These are phyloP conservation scores for Malurus melanocephalus DNA, from an alignment of 2,113 vertebrate genomes.

Conservation along the genomic window DNA sequence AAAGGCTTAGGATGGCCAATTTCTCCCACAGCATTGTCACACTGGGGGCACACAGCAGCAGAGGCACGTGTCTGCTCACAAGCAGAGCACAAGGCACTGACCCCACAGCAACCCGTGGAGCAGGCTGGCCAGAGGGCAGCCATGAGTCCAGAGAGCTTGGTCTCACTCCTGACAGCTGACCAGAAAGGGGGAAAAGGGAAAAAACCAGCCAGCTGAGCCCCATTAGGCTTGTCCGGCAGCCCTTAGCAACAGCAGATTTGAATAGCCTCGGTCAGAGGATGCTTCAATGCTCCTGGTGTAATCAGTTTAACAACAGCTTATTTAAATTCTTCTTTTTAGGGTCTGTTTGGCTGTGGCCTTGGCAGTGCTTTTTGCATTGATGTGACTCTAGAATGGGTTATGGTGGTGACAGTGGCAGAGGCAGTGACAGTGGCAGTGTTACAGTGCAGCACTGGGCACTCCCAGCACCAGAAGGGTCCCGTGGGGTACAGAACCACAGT, in stretches of 20 bases:
- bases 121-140: rapidly evolving
- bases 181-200: background rate
- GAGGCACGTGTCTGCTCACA: rapidly evolving
- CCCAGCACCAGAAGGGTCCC: no score
- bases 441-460: rapidly evolving
- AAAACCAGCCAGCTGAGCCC: background rate
- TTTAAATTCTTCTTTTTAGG: background rate
- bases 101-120: rapidly evolving
- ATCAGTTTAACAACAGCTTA: background rate
- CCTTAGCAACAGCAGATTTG: background rate
- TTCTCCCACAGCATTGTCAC: background rate
- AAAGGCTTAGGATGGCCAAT: background rate
- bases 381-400: rapidly evolving
- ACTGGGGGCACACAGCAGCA: background rate
- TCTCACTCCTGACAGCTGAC: background rate
- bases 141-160: background rate
- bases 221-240: background rate
- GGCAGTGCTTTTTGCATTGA: background rate
- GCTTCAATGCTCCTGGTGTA: background rate
- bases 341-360: background rate
- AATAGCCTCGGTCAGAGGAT: background rate
- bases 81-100: background rate
- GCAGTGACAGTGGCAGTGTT: background rate
- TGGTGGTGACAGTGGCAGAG: no score
- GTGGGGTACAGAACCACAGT: rapidly evolving